Percentiles rank a stretch among this genome's conserved stretches.
Evolutionary conservation across 2,113 vertebrate genomes (phyloP).

Genomic region (Chionodraco myersi): DNA sequence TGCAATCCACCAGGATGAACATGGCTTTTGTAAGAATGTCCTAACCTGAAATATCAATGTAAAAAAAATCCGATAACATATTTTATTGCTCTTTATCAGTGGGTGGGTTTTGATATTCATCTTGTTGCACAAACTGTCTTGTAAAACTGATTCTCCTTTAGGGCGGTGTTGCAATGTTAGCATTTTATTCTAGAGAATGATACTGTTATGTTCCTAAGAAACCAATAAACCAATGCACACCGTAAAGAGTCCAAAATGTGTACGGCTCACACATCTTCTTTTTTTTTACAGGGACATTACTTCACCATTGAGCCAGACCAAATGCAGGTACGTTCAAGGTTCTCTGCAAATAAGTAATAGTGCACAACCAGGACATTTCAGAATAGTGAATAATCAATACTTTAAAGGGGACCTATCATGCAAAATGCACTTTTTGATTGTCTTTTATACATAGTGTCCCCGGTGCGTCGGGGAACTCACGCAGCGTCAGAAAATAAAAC

Average conservation of each 20-base stretch:
- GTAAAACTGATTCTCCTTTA: conserved; percentile 2
- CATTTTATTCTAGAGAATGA: background rate
- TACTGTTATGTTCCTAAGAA: conserved; percentile 7
- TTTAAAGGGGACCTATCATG: too few relatives aligned
- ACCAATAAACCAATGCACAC: too few relatives aligned
- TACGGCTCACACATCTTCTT: conserved; percentile 5
- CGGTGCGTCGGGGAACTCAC: too few relatives aligned
- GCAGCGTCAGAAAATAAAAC: too few relatives aligned
- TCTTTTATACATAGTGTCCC: too few relatives aligned
- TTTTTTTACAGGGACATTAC: conserved; percentile 83
- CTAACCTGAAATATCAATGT: background rate
- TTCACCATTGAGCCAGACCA: conserved; percentile 93
- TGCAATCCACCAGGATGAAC: conserved; percentile 96
- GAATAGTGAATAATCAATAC: too few relatives aligned
- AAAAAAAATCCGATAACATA: conserved; percentile 16
- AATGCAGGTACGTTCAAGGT: conserved; percentile 88
- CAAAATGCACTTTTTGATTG: too few relatives aligned
- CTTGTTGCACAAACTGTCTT: background rate
- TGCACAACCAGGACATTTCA: background rate
- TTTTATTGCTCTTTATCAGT: conserved; percentile 31
- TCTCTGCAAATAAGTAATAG: background rate
- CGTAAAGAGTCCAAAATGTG: too few relatives aligned
- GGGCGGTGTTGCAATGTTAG: background rate
- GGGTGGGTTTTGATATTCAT: background rate
- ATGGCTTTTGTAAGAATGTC: conserved; percentile 90